Evolutionary conservation across 2,797 vertebrate species (phyloP), one percentile per base, ranked within the genome.

Genomic region (Dermochelys coriacea): DNA sequence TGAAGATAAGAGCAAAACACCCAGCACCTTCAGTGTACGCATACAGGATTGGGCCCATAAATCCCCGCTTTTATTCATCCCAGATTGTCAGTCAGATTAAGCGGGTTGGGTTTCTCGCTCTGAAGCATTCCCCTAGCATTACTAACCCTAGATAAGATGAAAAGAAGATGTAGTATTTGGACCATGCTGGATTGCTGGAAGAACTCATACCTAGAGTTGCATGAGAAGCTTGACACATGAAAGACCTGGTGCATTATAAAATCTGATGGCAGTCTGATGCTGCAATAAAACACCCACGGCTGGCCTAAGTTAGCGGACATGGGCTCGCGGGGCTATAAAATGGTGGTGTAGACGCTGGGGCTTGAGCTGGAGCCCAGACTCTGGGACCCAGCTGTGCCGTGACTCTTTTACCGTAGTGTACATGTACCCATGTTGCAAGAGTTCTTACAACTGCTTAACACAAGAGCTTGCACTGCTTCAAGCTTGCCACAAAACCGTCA

Each of bases 1-100:
- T 2, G 57, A 87, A 93, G 91, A 21, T 5, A 59, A 34, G 47
- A 82, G 34, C 27, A 89, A 94, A n/a, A 52, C 37, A 45, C 31
- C 77, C 68, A 64, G 15, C 79, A 47, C 45, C n/a, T 80, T 29
- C 5, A 83, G 1, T 61, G 29, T 34, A 31, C 34, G 19, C 47
- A 81, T 78, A 29, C 7, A 9, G 21, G 91, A 78, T 5, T 77
- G 5, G 51, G 9, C 87, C 77, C 0, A 47, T 19, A 4, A 23
- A 1, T 23, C 19, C 37, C 18, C 37, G 19, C 64, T 71, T n/a
- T 37, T 37, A 37, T 71, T 71, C 64, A 71, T 23, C 64, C 19
- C n/a, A 41, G 8, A 71, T 71, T 41, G 6, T 37, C 64, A 34
- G 29, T 41, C 64, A 12, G 74, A 57, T 88, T 87, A 10, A 18